Conservation (phyloP, 2,797 vertebrate species). For the Garrulus glandarius region DNA sequence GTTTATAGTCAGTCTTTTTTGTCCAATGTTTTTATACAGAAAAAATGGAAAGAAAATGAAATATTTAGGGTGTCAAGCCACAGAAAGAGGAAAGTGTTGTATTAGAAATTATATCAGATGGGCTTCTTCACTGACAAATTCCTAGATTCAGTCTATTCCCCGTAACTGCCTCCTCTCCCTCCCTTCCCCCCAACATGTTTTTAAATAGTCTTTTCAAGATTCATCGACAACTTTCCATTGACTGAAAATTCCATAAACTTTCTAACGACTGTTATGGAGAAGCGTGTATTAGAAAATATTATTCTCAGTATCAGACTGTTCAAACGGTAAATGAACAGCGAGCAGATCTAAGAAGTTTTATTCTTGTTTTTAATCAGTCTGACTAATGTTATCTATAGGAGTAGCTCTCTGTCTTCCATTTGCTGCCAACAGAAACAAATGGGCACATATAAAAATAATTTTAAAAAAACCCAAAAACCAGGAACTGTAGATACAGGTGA, state of each 20-base stretch:
- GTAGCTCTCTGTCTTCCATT: background rate
- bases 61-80: background rate
- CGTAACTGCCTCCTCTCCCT: background rate
- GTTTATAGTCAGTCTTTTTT: background rate
- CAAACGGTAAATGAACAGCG: background rate
- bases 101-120: background rate
- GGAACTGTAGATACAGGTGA: background rate
- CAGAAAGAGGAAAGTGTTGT: background rate
- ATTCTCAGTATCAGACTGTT: background rate
- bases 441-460: background rate
- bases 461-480: background rate
- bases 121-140: background rate
- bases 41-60: background rate
- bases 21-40: background rate
- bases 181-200: accelerated
- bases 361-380: background rate
- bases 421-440: background rate
- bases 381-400: background rate
- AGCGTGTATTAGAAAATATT: background rate
- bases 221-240: background rate
- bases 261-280: background rate
- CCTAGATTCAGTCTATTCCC: background rate
- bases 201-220: background rate
- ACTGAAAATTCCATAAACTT: background rate
- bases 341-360: background rate